Base-by-base conservation (phyloP, 1,140 invertebrate species). In the Rhizoglyphus robini region DNA sequence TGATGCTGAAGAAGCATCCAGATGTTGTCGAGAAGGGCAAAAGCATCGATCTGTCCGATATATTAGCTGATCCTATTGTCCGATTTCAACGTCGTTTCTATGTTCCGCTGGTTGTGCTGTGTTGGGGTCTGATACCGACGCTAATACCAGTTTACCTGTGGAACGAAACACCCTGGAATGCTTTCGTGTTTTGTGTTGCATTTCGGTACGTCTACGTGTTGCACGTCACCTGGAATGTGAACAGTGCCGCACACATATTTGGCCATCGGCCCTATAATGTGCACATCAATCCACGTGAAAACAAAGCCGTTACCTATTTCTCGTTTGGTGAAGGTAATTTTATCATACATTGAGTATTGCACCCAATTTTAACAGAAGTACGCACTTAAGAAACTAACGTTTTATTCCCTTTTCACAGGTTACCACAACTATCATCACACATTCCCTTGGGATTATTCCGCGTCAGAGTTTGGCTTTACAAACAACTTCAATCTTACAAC, bases 21-120 rank as follows among this genome's bases (percentile, higher is more conserved):
- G 85, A 91, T 62, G 86, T 96, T 8, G 89, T 83, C 69, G 78
- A 78, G 63, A 94, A 94, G 73, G 92, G 93, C 61, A 85, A 87
- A 71, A 79, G 81, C 61, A 81, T 96, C 23, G 90, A 95, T 73
- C 68, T 96, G 29, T 85, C 82, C 34, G 94, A 98, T 76, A 78
- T 97, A 23, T 81, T 83, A 65, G 79, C 79, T 20, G 92, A 97
- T 77, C 85, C 85, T 1, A 81, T 96, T 25, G 77, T n/a, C n/a
- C n/a, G n/a, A n/a, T n/a, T n/a, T n/a, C n/a, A n/a, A n/a, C n/a
- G n/a, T n/a, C n/a, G n/a, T 95, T 57, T 15, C 54, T 57, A 57
- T 34, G n/a, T 13, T 13, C 54, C 54, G 13, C 54, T 57, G 54
- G 13, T 34, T n/a, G n/a, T 57, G 13, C 13, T 57, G 13, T 57